These are phyloP conservation scores for Hemibagrus guttatus DNA, from an alignment of 2,797 vertebrate species.

Conservation along the genomic window DNA sequence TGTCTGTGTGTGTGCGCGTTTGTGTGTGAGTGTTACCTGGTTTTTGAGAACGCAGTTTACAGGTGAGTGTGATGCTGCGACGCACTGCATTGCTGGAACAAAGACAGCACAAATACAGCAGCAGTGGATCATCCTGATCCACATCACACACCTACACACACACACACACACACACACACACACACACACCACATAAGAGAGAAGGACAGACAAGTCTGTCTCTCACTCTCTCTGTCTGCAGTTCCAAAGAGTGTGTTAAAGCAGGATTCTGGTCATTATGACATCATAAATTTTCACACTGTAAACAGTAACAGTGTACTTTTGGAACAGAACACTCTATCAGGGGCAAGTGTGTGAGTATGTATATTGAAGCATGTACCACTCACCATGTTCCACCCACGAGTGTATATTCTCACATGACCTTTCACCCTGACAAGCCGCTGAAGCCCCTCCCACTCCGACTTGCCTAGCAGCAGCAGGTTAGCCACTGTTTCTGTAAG, in stretches of 20 bases:
- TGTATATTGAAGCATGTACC: neutral
- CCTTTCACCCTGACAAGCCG: constrained; percentile 68
- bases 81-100: constrained; percentile 62
- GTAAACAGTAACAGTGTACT: neutral
- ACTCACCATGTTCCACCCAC: constrained; percentile 63
- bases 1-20: constrained; percentile 15
- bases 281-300: neutral
- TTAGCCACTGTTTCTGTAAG: constrained; percentile 57
- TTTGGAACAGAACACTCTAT: neutral
- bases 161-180: constrained; percentile 34
- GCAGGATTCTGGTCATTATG: neutral
- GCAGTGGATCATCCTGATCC: constrained; percentile 59
- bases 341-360: neutral
- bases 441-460: constrained; percentile 76
- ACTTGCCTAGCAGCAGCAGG: constrained; percentile 65
- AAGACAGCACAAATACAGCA: constrained; percentile 66
- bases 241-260: neutral
- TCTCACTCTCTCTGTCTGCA: neutral
- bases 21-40: constrained; percentile 33
- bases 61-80: constrained; percentile 66
- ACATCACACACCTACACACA: constrained; percentile 63
- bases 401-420: constrained; percentile 62
- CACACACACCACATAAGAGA: neutral
- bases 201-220: neutral
- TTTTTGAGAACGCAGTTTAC: constrained; percentile 55